Evolutionary conservation across 2,797 vertebrate species (phyloP).

Genomic region (Rhabdophis nuchalis): DNA sequence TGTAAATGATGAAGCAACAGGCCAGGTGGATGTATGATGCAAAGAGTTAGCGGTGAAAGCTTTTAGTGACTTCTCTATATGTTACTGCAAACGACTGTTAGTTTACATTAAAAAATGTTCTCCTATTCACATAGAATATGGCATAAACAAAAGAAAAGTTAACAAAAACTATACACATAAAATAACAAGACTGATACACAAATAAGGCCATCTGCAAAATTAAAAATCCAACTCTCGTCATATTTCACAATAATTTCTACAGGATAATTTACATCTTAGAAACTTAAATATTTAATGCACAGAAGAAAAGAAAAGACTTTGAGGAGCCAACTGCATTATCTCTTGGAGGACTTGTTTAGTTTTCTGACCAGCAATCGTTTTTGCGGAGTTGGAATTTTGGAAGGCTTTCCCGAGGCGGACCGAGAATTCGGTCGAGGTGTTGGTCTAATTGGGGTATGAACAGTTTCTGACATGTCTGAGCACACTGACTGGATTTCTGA

Average conservation of each 20-base stretch:
- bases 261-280: slow-evolving; percentile 96
- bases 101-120: slow-evolving; percentile 74
- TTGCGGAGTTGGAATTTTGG: slow-evolving; percentile 96
- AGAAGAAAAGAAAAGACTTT: slow-evolving; percentile 68
- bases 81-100: slow-evolving; percentile 80
- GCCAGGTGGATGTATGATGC: slow-evolving; percentile 73
- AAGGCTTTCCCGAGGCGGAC: slow-evolving; percentile 83
- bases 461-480: slow-evolving; percentile 87
- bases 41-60: slow-evolving; percentile 81
- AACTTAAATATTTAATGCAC: slow-evolving; percentile 84
- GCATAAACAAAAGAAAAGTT: slow-evolving; percentile 73
- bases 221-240: slow-evolving; percentile 84
- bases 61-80: slow-evolving; percentile 76
- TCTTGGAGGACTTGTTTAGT: slow-evolving; percentile 87
- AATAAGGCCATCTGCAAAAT: slow-evolving; percentile 87
- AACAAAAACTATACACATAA: slow-evolving; percentile 87
- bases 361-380: slow-evolving; percentile 86
- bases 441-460: slow-evolving; percentile 76
- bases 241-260: slow-evolving; percentile 92
- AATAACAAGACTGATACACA: slow-evolving; percentile 92
- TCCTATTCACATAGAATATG: slow-evolving; percentile 76
- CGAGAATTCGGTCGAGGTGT: slow-evolving; percentile 82
- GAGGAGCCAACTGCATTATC: slow-evolving; percentile 81
- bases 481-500: slow-evolving; percentile 97
- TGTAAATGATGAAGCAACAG: slow-evolving; percentile 71